These are phyloP conservation scores for Sebastes melanostomus DNA, from an alignment of 2,797 vertebrate species.

Conservation along the genomic window DNA sequence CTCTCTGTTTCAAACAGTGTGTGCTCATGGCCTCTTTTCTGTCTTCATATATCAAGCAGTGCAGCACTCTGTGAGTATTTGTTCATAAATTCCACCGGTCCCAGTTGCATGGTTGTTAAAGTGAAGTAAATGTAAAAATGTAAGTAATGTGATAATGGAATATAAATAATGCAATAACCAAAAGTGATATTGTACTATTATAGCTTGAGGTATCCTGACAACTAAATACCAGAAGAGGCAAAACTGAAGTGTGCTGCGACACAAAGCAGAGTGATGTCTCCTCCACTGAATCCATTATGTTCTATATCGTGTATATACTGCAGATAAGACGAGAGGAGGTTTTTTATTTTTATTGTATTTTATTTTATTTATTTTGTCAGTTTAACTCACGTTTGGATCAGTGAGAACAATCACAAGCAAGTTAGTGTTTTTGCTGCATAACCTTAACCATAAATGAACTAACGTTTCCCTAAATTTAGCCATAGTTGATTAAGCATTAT, in stretches of 20 bases:
- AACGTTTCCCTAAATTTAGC: background rate
- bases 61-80: constrained; percentile 14
- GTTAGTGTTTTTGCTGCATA: background rate
- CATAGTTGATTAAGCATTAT: background rate
- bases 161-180: constrained; percentile 13
- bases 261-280: background rate
- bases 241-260: background rate
- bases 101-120: constrained; percentile 7
- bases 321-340: background rate
- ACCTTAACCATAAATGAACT: background rate
- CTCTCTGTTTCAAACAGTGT: background rate
- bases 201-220: background rate
- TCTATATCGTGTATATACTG: background rate
- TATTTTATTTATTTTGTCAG: background rate
- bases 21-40: background rate
- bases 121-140: constrained; percentile 21
- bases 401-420: background rate
- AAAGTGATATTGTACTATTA: background rate
- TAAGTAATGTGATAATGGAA: constrained; percentile 5
- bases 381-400: background rate
- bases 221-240: background rate
- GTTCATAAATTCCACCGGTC: constrained; percentile 12
- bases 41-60: background rate
- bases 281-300: background rate
- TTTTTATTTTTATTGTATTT: background rate